Base-by-base conservation (phyloP, 2,113 vertebrate genomes). In the Phyllostomus discolor region DNA sequence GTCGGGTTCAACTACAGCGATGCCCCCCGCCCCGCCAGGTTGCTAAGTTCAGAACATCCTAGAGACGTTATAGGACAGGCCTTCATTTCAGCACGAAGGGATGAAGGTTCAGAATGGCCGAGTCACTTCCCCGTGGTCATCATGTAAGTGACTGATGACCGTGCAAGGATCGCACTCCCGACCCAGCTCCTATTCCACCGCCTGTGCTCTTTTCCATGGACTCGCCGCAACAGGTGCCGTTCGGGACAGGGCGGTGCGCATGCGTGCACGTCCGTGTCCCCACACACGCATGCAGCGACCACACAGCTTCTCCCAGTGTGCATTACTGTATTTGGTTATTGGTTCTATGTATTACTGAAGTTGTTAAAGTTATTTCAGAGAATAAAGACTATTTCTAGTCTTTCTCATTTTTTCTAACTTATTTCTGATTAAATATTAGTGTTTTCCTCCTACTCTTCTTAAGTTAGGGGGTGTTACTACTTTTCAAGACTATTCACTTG, bases 391-490 rank as follows among this genome's bases (percentile, higher is more conserved):
- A 43, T 43, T 67, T 67, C 59, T 67, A 85, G 26, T 85, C 28
- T 92, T 54, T n/a, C 62, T 46, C 33, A 6, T 59, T 66, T 46
- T 76, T 89, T 67, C 46, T 76, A 59, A 50, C 33, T 73, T 92
- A 48, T 64, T 75, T 62, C 48, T 57, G 1, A 35, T 31, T 43
- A 16, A 67, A 20, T 85, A 24, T 75, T 48, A 22, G 52, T 64
- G 33, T 33, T 52, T 78, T 66, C 10, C 22, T 19, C 22, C 35
- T 72, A 22, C 1, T 80, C 43, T 26, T 73, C 57, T 52, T 64
- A 38, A 85, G 52, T 64, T 43, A 62, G 12, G 41, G 72, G 14
- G 52, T 38, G 19, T 8, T 50, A 0, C 26, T 24, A 72, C 33
- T 52, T 79, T 88, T 59, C 31, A 80, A 70, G 31, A 7, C 20